Percentiles rank a stretch among this genome's conserved stretches.
Evolutionary conservation across 2,113 vertebrate species (phyloP).

Genomic region (Albula goreensis): DNA sequence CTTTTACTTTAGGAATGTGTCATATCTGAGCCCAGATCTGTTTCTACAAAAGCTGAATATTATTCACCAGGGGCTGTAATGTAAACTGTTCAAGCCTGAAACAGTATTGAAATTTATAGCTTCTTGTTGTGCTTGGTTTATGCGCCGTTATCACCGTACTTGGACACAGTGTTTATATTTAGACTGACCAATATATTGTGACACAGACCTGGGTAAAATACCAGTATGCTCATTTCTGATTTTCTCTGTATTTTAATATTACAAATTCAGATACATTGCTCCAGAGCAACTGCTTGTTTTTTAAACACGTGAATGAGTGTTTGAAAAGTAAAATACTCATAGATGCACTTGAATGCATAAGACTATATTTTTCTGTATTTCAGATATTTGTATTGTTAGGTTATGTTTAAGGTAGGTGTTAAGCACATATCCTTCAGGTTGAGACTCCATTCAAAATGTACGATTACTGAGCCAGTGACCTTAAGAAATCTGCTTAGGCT

Average conservation of each 20-base stretch:
- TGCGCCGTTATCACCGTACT: background rate
- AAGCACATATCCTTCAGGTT: no score
- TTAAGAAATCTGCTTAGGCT: no score
- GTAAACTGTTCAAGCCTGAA: conserved; percentile 24
- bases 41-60: conserved; percentile 35
- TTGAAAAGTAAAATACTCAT: no score
- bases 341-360: background rate
- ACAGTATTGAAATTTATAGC: conserved; percentile 26
- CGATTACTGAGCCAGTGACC: no score
- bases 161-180: conserved; percentile 32
- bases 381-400: background rate
- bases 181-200: background rate
- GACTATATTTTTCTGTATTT: background rate
- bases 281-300: no score
- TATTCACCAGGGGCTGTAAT: conserved; percentile 29
- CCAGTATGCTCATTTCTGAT: no score
- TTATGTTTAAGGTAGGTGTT: no score
- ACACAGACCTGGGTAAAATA: background rate
- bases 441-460: no score
- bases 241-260: no score
- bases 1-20: conserved; percentile 39
- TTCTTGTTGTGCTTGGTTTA: conserved; percentile 11
- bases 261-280: no score
- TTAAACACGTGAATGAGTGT: no score
- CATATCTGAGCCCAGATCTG: conserved; percentile 27